Evolutionary conservation across 2,113 vertebrate genomes (phyloP), one percentile per base, ranked within the genome.

Genomic region (Colistium nudipinnis): DNA sequence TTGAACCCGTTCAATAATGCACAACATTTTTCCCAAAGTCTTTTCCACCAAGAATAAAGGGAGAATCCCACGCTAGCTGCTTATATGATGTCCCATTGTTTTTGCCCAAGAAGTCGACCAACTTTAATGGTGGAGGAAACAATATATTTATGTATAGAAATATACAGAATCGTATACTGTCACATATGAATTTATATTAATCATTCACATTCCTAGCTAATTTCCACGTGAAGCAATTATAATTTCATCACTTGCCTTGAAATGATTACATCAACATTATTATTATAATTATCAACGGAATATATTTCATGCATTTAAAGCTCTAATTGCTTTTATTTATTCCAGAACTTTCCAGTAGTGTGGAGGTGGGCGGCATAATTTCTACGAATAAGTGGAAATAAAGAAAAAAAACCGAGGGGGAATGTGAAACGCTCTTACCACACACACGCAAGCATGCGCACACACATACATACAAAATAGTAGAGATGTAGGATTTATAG

Each of bases 301-400:
- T 3, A 1, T 20, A 35, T 7, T 27, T 22, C 7, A 16, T 57
- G 25, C 14, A 41, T 49, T 31, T 24, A 12, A 38, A 39, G 31
- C n/a, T 28, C 19, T 6, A 31, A 12, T 59, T 20, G n/a, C 30
- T 31, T 38, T 22, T 22, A 17, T 54, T 28, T 13, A 24, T 39
- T 39, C 7, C 35, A 20, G 8, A 66, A 44, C 51, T 69, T 68
- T 57, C 16, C 33, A 64, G 49, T n/a, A n/a, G n/a, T n/a, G n/a
- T n/a, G n/a, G 27, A 51, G 22, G 76, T 66, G 66, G 76, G 67
- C 4, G 49, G 60, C 14, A 56, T 69, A 11, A 62, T 63, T 66
- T 68, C 47, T 39, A 22, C 67, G n/a, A 57, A 75, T 39, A 63
- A 63, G 54, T 70, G 31, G 38, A 55, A n/a, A n/a, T n/a, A n/a